Base-by-base conservation (phyloP, 23 tunicate genomes). In the Trididemnum miniatum region DNA sequence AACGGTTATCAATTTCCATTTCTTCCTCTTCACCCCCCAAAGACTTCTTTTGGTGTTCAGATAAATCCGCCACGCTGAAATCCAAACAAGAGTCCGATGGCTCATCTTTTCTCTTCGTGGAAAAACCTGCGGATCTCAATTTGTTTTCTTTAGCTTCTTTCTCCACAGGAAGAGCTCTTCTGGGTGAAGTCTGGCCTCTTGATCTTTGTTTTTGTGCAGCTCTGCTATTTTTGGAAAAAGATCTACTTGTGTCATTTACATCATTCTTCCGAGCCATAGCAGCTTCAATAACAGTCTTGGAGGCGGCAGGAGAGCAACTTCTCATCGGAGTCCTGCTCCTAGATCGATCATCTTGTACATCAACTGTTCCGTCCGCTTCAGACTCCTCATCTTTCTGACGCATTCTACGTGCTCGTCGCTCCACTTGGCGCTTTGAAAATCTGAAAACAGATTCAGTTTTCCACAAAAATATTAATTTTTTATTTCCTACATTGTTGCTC, bases 201-300 rank as follows among this genome's bases (percentile, higher is more conserved):
- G 67, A 5, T 54, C 35, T 77, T 22, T 54, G 15, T 29, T 54
- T 77, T 36, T 18, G 20, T 15, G 35, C 67, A 5, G 20, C 67
- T 31, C 35, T 77, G 2, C 3, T 33, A 2, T 40, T 37, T 30
- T 22, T 30, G 20, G 71, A 18, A 27, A 26, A 81, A 40, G 73
- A 51, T 28, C 78, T 31, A 59, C 40, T 24, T 0, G 86, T 76
- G 64, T 84, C 80, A 40, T 89, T 89, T 2, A 67, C 85, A 65
- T 78, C 59, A 60, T 35, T 85, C 39, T 89, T 89, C 36, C 95
- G 39, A 40, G 87, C 95, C 66, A 89, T 84, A 27, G 95, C 95
- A 20, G 95, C 88, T 32, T 84, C 88, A 38, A 89, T 78, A 1
- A 89, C 80, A 82, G 88, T 84, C 34, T 59, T 29, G 51, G 82